phyloP scores from a whole-genome alignment of 2,888 invertebrate genomes.

The Hypomecis punctinalis region DNA sequence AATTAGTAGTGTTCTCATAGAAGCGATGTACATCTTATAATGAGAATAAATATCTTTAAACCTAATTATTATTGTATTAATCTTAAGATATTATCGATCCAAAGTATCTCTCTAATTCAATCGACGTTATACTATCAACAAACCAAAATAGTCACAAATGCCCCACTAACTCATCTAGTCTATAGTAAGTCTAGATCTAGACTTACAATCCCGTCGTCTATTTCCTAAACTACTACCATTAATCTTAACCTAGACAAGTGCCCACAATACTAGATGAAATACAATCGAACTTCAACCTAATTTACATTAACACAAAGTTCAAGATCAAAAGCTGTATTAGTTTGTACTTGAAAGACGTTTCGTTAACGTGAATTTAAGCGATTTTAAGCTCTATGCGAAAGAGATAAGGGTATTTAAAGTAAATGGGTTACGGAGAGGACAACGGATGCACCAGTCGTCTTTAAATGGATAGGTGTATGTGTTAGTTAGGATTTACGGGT shows the following conservation, averaged over 20 bases:
- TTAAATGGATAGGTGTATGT: slow-evolving; percentile 24
- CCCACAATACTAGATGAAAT: background rate
- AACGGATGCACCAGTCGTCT: slow-evolving; percentile 22
- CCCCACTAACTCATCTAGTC: slow-evolving; percentile 4
- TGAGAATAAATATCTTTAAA: too few species aligned
- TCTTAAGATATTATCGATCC: background rate
- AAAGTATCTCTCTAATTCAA: background rate
- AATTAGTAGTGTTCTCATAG: too few species aligned
- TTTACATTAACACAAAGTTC: background rate
- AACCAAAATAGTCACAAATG: background rate
- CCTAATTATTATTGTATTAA: too few species aligned
- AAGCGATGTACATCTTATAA: too few species aligned
- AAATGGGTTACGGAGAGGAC: background rate
- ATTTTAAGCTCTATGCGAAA: background rate
- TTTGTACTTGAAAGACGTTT: background rate
- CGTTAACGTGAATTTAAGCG: background rate
- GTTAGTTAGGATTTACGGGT: slow-evolving; percentile 8
- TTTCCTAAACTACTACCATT: slow-evolving; percentile 38
- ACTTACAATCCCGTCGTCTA: slow-evolving; percentile 33
- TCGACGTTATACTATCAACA: too few species aligned
- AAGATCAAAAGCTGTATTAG: background rate
- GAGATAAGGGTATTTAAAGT: background rate
- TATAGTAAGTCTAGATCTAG: slow-evolving; percentile 31
- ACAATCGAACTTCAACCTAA: background rate
- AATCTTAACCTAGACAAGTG: slow-evolving; percentile 37